Conservation (phyloP, 2,888 invertebrate species). For the Lathronympha strigana region DNA sequence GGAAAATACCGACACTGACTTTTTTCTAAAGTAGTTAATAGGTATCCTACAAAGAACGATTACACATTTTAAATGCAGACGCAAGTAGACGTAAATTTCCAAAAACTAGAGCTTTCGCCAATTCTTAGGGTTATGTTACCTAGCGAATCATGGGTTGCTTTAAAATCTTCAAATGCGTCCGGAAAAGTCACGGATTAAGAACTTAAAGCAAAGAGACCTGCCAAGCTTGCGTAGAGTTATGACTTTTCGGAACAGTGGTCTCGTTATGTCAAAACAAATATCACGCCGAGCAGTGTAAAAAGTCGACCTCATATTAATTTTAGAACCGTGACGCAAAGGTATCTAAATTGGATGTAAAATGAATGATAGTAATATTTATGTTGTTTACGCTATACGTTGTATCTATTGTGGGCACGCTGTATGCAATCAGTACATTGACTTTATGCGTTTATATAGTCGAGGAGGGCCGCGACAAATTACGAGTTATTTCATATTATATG, state of each 20-base stretch:
- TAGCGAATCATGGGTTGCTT: no score
- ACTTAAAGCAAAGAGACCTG: background rate
- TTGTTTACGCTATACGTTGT: constrained; percentile 36
- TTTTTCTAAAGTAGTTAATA: no score
- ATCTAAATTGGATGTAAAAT: constrained; percentile 30
- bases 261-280: constrained; percentile 23
- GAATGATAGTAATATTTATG: constrained; percentile 33
- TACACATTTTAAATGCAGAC: no score
- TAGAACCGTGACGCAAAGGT: constrained; percentile 27
- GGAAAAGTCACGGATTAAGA: no score
- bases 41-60: no score
- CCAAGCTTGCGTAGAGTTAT: background rate
- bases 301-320: constrained; percentile 23
- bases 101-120: no score
- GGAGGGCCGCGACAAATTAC: background rate
- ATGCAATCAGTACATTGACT: constrained; percentile 19
- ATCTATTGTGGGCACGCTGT: constrained; percentile 28
- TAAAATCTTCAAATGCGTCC: no score
- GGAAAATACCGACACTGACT: no score
- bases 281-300: constrained; percentile 7
- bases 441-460: background rate
- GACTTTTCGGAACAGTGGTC: background rate
- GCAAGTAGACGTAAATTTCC: no score
- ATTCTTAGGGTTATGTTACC: no score
- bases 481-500: no score